Evolutionary conservation across 2,888 invertebrate genomes (phyloP).

Genomic region (Xestia ashworthii): DNA sequence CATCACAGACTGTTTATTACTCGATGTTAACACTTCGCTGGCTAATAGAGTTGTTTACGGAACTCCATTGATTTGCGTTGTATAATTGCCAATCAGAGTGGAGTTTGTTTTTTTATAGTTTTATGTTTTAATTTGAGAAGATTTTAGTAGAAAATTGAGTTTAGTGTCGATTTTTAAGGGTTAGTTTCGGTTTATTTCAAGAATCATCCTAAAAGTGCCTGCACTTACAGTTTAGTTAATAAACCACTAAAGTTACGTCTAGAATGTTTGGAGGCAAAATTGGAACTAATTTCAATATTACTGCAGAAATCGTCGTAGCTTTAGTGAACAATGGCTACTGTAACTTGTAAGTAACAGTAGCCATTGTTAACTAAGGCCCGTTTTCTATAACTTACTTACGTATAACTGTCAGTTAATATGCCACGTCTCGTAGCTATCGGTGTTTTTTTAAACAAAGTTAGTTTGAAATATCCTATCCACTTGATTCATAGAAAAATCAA

Average conservation of each 20-base stretch:
- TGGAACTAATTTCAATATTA: neutral
- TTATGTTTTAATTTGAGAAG: slow-evolving; percentile 6
- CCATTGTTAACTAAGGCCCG: neutral
- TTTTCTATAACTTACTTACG: too few relatives aligned
- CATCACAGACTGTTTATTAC: slow-evolving; percentile 45
- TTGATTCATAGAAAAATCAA: too few relatives aligned
- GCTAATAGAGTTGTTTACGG: slow-evolving; percentile 63
- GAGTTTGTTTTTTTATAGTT: slow-evolving; percentile 26
- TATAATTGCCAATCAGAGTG: slow-evolving; percentile 61
- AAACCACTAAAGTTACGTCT: neutral
- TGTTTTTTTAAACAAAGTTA: too few relatives aligned
- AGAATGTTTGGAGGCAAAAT: neutral
- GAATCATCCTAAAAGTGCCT: neutral
- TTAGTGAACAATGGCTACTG: too few relatives aligned
- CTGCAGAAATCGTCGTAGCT: neutral
- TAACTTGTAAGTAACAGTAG: neutral
- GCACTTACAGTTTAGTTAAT: neutral
- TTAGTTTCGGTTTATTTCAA: neutral
- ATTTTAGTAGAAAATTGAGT: slow-evolving; percentile 10
- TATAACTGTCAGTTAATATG: too few relatives aligned
- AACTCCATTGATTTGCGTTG: slow-evolving; percentile 55
- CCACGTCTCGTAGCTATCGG: too few relatives aligned
- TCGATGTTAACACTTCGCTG: slow-evolving; percentile 52
- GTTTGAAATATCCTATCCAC: too few relatives aligned
- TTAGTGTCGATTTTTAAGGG: neutral